Evolutionary conservation across 1,140 invertebrate species (phyloP).

Genomic region (Anastatus disparis): DNA sequence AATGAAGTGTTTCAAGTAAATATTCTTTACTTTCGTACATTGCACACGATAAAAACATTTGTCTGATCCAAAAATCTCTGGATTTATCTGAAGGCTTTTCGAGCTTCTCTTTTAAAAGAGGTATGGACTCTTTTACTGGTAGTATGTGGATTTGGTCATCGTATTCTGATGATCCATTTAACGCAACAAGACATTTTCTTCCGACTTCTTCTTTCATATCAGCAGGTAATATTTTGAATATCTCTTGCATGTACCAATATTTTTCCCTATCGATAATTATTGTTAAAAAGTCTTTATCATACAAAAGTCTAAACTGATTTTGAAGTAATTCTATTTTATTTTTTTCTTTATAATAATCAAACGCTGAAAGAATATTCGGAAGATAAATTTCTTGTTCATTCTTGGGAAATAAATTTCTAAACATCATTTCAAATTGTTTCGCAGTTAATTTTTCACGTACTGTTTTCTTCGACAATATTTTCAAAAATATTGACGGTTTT

Average conservation of each 20-base stretch:
- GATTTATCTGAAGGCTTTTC: slow-evolving; percentile 3
- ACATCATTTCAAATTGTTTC: slow-evolving; percentile 47
- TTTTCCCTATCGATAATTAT: too few relatives aligned
- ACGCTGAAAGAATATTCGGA: not conserved
- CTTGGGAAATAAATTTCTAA: slow-evolving; percentile 43
- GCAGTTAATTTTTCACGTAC: slow-evolving; percentile 41
- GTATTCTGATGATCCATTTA: not conserved
- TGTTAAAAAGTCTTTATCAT: too few relatives aligned
- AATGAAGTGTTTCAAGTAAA: slow-evolving; percentile 47
- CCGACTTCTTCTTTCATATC: slow-evolving; percentile 44
- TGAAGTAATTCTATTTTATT: slow-evolving; percentile 40
- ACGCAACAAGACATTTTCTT: not conserved
- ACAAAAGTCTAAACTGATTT: too few relatives aligned
- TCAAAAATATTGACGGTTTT: slow-evolving; percentile 40
- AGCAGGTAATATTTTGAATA: slow-evolving; percentile 21
- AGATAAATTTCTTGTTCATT: too few relatives aligned
- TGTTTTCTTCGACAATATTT: slow-evolving; percentile 43
- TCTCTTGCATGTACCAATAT: too few relatives aligned
- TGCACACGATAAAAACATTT: slow-evolving; percentile 52
- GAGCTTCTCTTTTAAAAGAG: slow-evolving; percentile 46
- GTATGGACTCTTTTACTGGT: slow-evolving; percentile 44
- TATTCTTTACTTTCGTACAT: slow-evolving; percentile 51
- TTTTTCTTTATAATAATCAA: slow-evolving; percentile 43
- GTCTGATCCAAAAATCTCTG: not conserved
- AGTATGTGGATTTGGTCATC: slow-evolving; percentile 36